Evolutionary conservation across 1,140 invertebrate genomes (phyloP).

Genomic region (Diorhabda elongata): DNA sequence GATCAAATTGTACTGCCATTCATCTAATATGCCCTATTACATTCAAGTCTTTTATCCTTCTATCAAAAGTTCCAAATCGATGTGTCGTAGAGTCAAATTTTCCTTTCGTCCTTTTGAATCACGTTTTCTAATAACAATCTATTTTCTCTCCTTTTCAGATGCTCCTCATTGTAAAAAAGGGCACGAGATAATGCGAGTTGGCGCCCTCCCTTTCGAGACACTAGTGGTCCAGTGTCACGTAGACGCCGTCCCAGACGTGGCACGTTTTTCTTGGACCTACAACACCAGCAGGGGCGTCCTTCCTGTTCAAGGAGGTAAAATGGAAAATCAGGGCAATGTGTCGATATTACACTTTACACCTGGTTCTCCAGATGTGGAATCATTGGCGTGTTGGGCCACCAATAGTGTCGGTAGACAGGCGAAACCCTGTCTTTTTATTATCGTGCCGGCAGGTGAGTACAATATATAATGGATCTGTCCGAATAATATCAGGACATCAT

Average conservation of each 20-base stretch:
- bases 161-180: constrained; percentile 59
- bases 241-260: constrained; percentile 68
- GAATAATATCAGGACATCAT: neutral
- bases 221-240: constrained; percentile 72
- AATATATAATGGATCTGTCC: neutral
- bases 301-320: constrained; percentile 56
- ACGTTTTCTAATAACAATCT: constrained; percentile 6
- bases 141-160: constrained; percentile 48
- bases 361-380: constrained; percentile 68
- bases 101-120: neutral
- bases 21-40: too few species aligned
- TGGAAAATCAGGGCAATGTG: constrained; percentile 60
- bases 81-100: too few species aligned
- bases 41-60: too few species aligned
- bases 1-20: too few species aligned
- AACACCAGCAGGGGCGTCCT: constrained; percentile 70
- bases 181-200: constrained; percentile 55
- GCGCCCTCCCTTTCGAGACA: constrained; percentile 57
- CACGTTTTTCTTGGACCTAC: constrained; percentile 76
- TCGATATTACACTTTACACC: constrained; percentile 66
- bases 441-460: constrained; percentile 74
- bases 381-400: constrained; percentile 79
- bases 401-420: constrained; percentile 77
- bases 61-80: too few species aligned
- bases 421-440: constrained; percentile 74